These are phyloP conservation scores for Drosophila pseudoobscura DNA, from an alignment of 1,140 invertebrate species.

Conservation along the genomic window DNA sequence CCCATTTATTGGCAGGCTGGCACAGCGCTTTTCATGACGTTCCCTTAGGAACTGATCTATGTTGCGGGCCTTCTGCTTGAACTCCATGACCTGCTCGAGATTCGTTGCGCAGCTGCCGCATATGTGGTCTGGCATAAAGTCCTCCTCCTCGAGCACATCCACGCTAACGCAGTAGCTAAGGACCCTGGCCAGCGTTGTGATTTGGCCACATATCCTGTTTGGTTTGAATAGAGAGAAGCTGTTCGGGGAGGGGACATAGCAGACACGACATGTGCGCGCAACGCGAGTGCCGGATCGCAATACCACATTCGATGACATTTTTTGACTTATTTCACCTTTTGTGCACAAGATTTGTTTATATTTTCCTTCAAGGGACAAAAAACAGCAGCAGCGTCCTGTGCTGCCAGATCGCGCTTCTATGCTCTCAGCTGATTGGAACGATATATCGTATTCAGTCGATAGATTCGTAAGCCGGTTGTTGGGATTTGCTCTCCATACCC, in stretches of 20 bases:
- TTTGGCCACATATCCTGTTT: constrained; percentile 36
- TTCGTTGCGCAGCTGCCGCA: constrained; percentile 32
- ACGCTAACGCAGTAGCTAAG: constrained; percentile 55
- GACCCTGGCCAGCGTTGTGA: constrained; percentile 47
- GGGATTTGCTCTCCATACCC: too few relatives aligned
- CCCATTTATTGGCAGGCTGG: too few relatives aligned
- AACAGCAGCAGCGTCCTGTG: too few relatives aligned
- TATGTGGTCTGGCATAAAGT: constrained; percentile 53
- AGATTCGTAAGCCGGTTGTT: too few relatives aligned
- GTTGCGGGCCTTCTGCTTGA: constrained; percentile 27
- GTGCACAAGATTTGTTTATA: too few relatives aligned
- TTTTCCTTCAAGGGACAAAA: too few relatives aligned
- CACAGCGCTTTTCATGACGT: constrained; percentile 4
- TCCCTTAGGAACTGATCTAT: constrained; percentile 40
- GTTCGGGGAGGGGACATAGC: constrained; percentile 29
- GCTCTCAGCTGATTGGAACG: too few relatives aligned
- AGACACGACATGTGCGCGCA: constrained; percentile 44
- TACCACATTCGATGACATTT: too few relatives aligned
- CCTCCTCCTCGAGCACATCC: constrained; percentile 43
- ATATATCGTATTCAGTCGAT: too few relatives aligned
- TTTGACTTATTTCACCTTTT: too few relatives aligned
- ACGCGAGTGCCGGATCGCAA: too few relatives aligned
- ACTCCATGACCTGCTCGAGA: constrained; percentile 24
- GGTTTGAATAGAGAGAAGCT: constrained; percentile 39
- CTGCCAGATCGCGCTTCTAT: too few relatives aligned